Evolutionary conservation across 1,140 invertebrate genomes (phyloP), one percentile per base, ranked within the genome.

Genomic region (Theocolax elegans): DNA sequence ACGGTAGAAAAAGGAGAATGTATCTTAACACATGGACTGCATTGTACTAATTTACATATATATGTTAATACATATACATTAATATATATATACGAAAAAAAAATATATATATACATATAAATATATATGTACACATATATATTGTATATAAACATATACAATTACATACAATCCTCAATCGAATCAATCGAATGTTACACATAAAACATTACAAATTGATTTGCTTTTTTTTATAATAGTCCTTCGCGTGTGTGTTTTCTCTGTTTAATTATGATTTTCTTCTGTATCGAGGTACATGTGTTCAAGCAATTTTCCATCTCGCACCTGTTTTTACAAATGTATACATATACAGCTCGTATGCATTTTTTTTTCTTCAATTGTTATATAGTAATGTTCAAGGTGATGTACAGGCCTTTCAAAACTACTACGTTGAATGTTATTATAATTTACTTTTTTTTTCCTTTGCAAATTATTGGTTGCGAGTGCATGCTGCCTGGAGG

Each of bases 1-100:
- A 87, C 86, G 82, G 85, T 87, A 87, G 85, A 87, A 87, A 87
- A 87, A 84, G 85, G 85, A 87, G 86, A 87, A 87, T 87, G 85
- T 85, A 85, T 86, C 80, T 82, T 84, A 83, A 86, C 79, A 84
- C 81, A 80, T 75, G 82, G 81, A 84, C 82, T 85, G 84, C 82
- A 81, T 80, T 84, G 82, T 85, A 85, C 72, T 80, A 73, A 79
- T 85, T 81, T 77, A 78, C 81, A 79, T 81, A 79, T 66, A 54
- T 38, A 69, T 29, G 31, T 12, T 73, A 35, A 35, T 35, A 72
- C 72, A 12, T 42, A 72, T 42, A 46, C 21, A n/a, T 31, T 38
- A 13, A 25, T 59, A 67, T 72, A 68, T 70, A 74, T 71, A 72
- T n/a, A 23, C 15, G 29, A 60, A 27, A 63, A 54, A 69, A 62